phyloP scores from a whole-genome alignment of 2,888 invertebrate genomes.

The Aphrophora alni region DNA sequence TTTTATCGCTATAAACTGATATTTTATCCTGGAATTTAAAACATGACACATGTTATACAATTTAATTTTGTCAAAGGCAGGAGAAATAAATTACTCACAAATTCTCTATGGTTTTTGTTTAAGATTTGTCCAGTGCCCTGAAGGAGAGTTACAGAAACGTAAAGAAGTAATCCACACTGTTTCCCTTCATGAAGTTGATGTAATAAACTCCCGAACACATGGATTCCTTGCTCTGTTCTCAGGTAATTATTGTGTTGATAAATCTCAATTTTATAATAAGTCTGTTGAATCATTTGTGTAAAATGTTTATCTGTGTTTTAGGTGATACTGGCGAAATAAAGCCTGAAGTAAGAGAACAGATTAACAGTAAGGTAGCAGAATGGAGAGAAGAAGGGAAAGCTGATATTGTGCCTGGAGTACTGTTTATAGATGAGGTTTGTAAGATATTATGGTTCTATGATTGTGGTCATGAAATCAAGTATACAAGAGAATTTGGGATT shows the following conservation, averaged over 20 bases:
- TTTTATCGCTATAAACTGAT: too few relatives aligned
- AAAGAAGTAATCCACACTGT: conserved; percentile 98
- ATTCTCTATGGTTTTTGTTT: too few relatives aligned
- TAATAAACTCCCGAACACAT: conserved; percentile 97
- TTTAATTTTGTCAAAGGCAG: too few relatives aligned
- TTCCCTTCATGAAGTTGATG: conserved; percentile 98
- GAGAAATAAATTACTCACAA: too few relatives aligned
- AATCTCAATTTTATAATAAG: neutral
- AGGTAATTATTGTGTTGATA: conserved; percentile 60
- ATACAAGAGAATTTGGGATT: neutral
- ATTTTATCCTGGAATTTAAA: too few relatives aligned
- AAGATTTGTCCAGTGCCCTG: conserved; percentile 96
- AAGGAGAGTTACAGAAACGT: conserved; percentile 97
- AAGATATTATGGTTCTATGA: neutral
- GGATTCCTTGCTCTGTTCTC: conserved; percentile 98
- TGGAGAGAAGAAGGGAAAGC: conserved; percentile 99
- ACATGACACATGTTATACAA: too few relatives aligned
- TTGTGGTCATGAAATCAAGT: neutral
- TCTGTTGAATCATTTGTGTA: too few relatives aligned
- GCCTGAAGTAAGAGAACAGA: conserved; percentile 96
- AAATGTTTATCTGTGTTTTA: conserved; percentile 51
- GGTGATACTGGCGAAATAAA: conserved; percentile 99
- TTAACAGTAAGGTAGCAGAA: conserved; percentile 95
- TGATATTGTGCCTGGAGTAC: conserved; percentile 96
- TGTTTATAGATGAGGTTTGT: conserved; percentile 91